Evolutionary conservation across 2,888 invertebrate genomes (phyloP).

Genomic region (Drosophila stalkeri): DNA sequence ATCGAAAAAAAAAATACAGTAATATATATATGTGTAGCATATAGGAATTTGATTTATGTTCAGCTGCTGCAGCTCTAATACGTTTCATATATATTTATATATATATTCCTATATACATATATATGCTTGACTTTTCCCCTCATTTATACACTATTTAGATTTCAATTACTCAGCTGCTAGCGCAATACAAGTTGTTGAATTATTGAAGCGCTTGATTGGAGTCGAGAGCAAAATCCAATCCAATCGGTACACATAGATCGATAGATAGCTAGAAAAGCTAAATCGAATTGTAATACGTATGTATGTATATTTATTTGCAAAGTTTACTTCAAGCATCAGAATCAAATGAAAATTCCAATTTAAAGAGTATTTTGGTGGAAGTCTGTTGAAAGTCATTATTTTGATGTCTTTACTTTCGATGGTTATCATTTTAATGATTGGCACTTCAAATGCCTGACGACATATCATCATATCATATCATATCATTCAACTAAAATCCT

Average conservation of each 20-base stretch:
- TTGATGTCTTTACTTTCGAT: conserved; percentile 12
- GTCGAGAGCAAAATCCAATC: conserved; percentile 56
- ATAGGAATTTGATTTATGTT: conserved; percentile 21
- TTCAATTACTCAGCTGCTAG: conserved; percentile 63
- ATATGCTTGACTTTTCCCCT: neutral
- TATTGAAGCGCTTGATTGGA: conserved; percentile 74
- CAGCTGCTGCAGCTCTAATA: conserved; percentile 4
- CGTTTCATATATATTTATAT: neutral
- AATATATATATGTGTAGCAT: too few species aligned
- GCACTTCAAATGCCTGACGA: neutral
- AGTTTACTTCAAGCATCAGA: neutral
- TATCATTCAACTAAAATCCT: neutral
- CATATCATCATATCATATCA: neutral
- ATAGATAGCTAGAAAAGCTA: neutral
- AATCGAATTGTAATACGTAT: neutral
- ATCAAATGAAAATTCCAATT: conserved; percentile 13
- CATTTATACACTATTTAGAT: conserved; percentile 72
- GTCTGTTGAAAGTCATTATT: neutral
- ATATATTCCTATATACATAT: neutral
- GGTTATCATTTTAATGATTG: conserved; percentile 7
- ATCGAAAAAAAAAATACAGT: neutral
- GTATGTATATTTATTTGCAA: neutral
- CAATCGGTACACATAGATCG: conserved; percentile 53
- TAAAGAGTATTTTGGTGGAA: neutral
- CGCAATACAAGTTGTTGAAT: conserved; percentile 56